Conservation (phyloP, 2,888 invertebrate genomes). For the Saturnia pavonia region DNA sequence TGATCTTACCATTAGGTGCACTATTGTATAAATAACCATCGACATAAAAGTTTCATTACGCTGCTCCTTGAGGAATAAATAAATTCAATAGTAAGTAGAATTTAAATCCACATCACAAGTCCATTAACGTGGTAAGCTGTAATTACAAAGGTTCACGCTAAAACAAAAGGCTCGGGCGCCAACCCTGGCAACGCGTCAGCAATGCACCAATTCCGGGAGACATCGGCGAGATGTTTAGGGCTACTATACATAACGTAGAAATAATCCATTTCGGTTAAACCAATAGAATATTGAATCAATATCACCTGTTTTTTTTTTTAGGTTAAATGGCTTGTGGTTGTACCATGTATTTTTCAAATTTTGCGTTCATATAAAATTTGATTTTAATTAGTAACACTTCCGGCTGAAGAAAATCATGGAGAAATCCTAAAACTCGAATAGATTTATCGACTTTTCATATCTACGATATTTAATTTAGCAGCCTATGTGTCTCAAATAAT, state of each 20-base stretch:
- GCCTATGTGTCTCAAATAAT: not conserved
- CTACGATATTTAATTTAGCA: not conserved
- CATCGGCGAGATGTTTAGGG: conserved; percentile 18
- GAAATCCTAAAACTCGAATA: not conserved
- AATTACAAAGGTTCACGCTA: conserved; percentile 53
- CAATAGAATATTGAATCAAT: not conserved
- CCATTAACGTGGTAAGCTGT: conserved; percentile 47
- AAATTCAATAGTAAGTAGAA: not conserved
- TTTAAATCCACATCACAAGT: conserved; percentile 19
- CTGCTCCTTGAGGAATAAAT: not conserved
- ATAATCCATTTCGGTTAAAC: not conserved
- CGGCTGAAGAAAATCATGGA: not conserved
- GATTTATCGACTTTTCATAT: not conserved
- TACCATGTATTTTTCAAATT: no score
- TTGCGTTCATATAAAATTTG: not conserved
- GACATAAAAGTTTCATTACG: not conserved
- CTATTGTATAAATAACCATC: not conserved
- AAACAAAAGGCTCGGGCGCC: conserved; percentile 53
- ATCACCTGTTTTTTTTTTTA: not conserved
- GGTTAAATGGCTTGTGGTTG: not conserved
- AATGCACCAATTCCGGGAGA: conserved; percentile 54
- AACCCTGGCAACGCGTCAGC: conserved; percentile 40
- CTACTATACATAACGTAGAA: conserved; percentile 2
- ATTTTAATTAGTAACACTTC: not conserved
- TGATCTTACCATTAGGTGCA: not conserved